Evolutionary conservation across 2,888 invertebrate genomes (phyloP).

Genomic region (Caenorhabditis angaria): DNA sequence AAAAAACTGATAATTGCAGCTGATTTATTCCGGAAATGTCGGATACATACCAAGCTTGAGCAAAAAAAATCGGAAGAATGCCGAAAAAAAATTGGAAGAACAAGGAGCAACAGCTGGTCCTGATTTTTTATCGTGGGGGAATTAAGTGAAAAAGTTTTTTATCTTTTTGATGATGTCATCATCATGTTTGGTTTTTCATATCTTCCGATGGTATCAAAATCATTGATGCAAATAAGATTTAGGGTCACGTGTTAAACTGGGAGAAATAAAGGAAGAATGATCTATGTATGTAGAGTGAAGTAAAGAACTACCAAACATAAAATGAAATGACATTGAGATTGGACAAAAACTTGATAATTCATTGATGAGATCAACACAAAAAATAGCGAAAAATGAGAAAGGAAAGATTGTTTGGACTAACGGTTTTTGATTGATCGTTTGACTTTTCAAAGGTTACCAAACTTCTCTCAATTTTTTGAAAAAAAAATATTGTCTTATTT

Average conservation of each 20-base stretch:
- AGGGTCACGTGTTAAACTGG: constrained; percentile 3
- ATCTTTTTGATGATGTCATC: constrained; percentile 20
- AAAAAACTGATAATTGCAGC: no score
- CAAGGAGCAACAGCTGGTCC: background rate
- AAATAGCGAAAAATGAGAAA: background rate
- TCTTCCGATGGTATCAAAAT: background rate
- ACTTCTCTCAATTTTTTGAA: no score
- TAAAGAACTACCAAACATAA: constrained; percentile 27
- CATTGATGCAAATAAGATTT: background rate
- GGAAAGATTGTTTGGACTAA: background rate
- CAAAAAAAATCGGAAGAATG: background rate
- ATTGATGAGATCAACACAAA: background rate
- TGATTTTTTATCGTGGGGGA: constrained; percentile 8
- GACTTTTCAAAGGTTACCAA: no score
- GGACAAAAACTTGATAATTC: constrained; percentile 3
- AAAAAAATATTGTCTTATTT: no score
- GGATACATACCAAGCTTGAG: no score
- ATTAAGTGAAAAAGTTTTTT: constrained; percentile 3
- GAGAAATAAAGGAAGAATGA: background rate
- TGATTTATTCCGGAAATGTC: no score
- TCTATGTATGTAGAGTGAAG: background rate
- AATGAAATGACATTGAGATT: background rate
- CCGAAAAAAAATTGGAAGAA: background rate
- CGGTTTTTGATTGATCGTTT: background rate
- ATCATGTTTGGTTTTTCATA: constrained; percentile 9